Evolutionary conservation across 2,888 invertebrate genomes (phyloP).

Genomic region (Acronicta alni): DNA sequence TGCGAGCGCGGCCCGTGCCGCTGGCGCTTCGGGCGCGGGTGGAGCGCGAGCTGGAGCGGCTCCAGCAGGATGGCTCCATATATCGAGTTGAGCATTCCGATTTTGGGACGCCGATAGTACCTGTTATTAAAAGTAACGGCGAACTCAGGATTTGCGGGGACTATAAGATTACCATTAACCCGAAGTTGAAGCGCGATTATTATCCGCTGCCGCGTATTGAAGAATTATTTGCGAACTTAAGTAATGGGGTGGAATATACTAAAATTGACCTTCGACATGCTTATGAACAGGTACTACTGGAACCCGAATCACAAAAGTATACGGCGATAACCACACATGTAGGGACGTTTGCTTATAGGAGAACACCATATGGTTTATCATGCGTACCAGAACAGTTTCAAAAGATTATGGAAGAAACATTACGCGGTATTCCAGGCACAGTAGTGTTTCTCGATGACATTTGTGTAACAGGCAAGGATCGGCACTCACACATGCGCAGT

Average conservation of each 20-base stretch:
- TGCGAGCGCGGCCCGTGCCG: not conserved
- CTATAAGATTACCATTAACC: constrained; percentile 54
- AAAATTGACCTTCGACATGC: constrained; percentile 48
- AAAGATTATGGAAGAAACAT: constrained; percentile 1
- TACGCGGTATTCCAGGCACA: not conserved
- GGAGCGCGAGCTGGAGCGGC: not conserved
- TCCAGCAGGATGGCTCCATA: not conserved
- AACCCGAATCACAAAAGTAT: constrained; percentile 18
- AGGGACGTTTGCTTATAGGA: constrained; percentile 13
- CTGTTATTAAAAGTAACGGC: not conserved
- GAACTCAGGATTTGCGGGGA: constrained; percentile 47
- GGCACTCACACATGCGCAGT: not conserved
- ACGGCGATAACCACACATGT: constrained; percentile 41
- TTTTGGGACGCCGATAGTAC: not conserved
- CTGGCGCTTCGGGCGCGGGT: constrained; percentile 1
- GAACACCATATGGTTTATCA: not conserved
- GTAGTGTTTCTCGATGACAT: constrained; percentile 1
- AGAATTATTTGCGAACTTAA: constrained; percentile 49
- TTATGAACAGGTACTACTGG: constrained; percentile 35
- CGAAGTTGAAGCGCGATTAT: constrained; percentile 39
- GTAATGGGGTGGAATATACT: constrained; percentile 37
- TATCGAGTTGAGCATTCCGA: not conserved
- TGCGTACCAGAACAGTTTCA: constrained; percentile 1
- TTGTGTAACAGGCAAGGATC: not conserved
- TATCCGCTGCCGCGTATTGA: constrained; percentile 56